These are phyloP conservation scores for Mormoops blainvillei DNA, from an alignment of 2,113 vertebrate genomes.

Conservation along the genomic window DNA sequence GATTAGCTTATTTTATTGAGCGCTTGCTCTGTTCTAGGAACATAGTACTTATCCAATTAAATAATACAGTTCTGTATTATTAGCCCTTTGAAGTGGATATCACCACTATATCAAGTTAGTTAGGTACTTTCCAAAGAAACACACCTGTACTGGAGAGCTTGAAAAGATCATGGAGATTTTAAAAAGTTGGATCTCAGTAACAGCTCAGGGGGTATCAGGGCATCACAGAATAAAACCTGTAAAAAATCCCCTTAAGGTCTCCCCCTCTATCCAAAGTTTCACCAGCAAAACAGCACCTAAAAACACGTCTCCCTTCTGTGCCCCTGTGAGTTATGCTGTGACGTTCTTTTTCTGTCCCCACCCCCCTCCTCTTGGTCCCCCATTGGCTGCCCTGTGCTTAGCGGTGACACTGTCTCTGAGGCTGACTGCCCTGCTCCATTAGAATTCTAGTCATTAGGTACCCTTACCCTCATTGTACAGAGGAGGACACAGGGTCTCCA, in stretches of 20 bases:
- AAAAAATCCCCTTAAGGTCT: not conserved
- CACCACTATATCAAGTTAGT: not conserved
- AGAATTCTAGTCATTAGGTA: not conserved
- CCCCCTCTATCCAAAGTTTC: not conserved
- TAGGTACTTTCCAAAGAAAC: not conserved
- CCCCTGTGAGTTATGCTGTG: not conserved
- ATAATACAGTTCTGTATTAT: too few relatives aligned
- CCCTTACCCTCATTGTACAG: not conserved
- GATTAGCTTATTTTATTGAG: not conserved
- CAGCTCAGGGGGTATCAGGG: not conserved
- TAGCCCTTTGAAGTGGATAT: not conserved
- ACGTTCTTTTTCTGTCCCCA: not conserved
- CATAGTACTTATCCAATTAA: not conserved
- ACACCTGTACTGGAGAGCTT: not conserved
- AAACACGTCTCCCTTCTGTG: not conserved
- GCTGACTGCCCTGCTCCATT: fast-evolving
- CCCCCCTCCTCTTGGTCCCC: not conserved
- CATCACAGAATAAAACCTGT: not conserved
- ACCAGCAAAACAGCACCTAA: not conserved
- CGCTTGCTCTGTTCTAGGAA: not conserved
- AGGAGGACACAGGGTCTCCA: not conserved
- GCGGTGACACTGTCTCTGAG: not conserved
- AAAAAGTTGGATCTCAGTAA: not conserved
- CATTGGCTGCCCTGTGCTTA: not conserved
- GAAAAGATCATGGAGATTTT: not conserved